These are phyloP conservation scores for Anoplolepis gracilipes DNA, from an alignment of 1,140 invertebrate species.

Conservation along the genomic window DNA sequence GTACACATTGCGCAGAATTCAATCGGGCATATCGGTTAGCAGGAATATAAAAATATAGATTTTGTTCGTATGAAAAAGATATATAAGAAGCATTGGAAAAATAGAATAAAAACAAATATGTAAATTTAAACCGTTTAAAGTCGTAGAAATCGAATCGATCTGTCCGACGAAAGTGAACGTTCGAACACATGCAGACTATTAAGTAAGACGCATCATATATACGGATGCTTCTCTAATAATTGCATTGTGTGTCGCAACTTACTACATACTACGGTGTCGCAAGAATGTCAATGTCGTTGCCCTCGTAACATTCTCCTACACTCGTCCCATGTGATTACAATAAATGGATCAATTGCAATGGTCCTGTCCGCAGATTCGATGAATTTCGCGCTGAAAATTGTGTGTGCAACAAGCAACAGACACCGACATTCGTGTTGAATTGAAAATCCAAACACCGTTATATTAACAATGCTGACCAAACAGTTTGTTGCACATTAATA, in stretches of 20 bases:
- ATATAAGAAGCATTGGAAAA: not conserved
- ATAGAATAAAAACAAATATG: not conserved
- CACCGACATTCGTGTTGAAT: not conserved
- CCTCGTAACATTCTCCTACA: conserved; percentile 48
- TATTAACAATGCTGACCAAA: not conserved
- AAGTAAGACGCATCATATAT: conserved; percentile 15
- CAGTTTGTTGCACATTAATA: not conserved
- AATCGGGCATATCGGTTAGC: not conserved
- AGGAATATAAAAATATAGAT: not conserved
- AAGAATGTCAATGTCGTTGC: conserved; percentile 69
- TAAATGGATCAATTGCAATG: conserved; percentile 14
- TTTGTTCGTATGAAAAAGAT: not conserved
- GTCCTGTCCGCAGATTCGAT: not conserved
- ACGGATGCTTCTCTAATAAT: conserved; percentile 24
- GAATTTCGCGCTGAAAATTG: not conserved
- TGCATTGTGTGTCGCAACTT: conserved; percentile 14
- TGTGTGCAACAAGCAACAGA: not conserved
- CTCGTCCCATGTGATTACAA: not conserved
- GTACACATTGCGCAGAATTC: too few species aligned
- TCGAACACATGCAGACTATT: conserved; percentile 13
- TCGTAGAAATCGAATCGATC: not conserved
- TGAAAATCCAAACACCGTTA: not conserved
- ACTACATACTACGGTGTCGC: not conserved
- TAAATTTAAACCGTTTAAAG: not conserved
- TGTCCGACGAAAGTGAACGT: conserved; percentile 44